Base-by-base conservation (phyloP, 1,140 invertebrate genomes). In the Charaxes varanes region DNA sequence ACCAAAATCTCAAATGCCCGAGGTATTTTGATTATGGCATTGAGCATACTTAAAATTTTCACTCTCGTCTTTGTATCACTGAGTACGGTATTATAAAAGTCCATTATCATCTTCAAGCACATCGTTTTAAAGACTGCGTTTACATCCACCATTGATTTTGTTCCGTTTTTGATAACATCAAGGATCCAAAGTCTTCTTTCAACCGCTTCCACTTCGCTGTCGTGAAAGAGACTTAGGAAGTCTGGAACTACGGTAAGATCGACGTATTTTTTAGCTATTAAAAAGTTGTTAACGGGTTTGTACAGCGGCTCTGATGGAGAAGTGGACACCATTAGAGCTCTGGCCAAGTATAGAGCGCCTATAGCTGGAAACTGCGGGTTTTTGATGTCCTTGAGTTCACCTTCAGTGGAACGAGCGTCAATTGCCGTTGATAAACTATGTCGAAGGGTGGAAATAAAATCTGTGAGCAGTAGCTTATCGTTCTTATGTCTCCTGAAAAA, bases 241-340 rank as follows among this genome's bases (percentile, higher is more conserved):
- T 93, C 93, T 3, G 93, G 92, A n/a, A 94, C 88, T n/a, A 88
- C 86, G 2, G 85, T 85, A 1, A 93, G 71, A 65, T 93, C 88
- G 3, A 93, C 67, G 5, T 85, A 79, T 17, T 89, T 86, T 69
- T 92, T 93, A 0, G 91, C 88, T 57, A 90, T 86, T 4, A 94
- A 65, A 72, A 92, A 93, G 32, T 87, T 87, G 33, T 90, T 89
- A 0, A 94, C 68, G 2, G 89, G 85, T 33, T 82, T 79, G 58
- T 91, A 94, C 43, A 94, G 82, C 1, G 88, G 85, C 53, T 93
- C 85, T 4, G 86, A 78, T n/a, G 91, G 90, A 41, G 90, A 85
- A 0, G 89, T 87, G 11, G 91, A 86, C 3, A 91, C 82, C 30
- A 89, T 71, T 1, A 89, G 86, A 11, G 88, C 86, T 60, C 87